Evolutionary conservation across 2,113 vertebrate genomes (phyloP).

Genomic region (Rhineura floridana): DNA sequence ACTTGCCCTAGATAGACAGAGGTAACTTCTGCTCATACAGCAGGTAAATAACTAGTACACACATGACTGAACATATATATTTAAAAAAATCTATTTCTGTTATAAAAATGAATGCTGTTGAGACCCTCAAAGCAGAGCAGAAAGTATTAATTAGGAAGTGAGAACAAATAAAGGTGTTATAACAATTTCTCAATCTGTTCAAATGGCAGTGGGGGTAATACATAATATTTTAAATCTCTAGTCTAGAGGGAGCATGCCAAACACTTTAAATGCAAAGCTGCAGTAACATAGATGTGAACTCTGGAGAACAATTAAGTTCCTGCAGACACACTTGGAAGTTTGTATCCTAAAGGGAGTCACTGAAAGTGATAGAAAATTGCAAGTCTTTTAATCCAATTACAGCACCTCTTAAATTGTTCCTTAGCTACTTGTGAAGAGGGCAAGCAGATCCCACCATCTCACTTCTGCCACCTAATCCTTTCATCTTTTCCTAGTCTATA

Average conservation of each 20-base stretch:
- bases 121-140: not conserved
- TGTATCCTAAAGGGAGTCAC: constrained; percentile 49
- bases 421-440: constrained; percentile 17
- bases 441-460: constrained; percentile 19
- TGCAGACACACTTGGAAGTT: constrained; percentile 58
- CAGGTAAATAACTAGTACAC: not conserved
- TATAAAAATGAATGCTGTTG: not conserved
- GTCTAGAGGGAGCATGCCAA: constrained; percentile 42
- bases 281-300: constrained; percentile 45
- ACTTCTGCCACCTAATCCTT: not conserved
- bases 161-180: constrained; percentile 47
- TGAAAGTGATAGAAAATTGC: constrained; percentile 20
- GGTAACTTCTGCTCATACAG: not conserved
- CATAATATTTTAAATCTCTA: constrained; percentile 42
- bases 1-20: not conserved
- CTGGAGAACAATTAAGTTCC: constrained; percentile 55
- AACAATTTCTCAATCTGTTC: constrained; percentile 40
- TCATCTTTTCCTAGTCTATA: constrained; percentile 5
- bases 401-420: constrained; percentile 34
- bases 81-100: not conserved
- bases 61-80: not conserved
- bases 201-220: constrained; percentile 19
- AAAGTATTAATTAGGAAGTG: constrained; percentile 36
- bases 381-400: constrained; percentile 21
- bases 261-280: constrained; percentile 53